Base-by-base conservation (phyloP, 2,113 vertebrate genomes). In the Oreochromis aureus region DNA sequence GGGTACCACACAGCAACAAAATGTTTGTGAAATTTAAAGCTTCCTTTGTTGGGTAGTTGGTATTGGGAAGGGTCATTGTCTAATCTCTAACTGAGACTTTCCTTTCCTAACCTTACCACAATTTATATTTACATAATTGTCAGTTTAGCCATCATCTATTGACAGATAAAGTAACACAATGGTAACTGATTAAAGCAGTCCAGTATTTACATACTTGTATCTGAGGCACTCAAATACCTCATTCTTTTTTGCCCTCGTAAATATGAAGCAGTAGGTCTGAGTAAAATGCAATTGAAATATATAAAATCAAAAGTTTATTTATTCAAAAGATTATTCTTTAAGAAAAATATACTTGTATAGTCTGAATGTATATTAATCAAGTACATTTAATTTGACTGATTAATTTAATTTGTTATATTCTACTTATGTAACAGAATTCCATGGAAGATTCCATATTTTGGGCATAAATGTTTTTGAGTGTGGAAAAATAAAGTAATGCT, bases 341-440 rank as follows among this genome's bases (percentile, higher is more conserved):
- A 69, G 3, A 41, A 41, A 69, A 69, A 0, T 41, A 0, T 69
- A 0, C 34, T 41, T 41, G 39, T 39, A 39, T 39, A 39, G 10
- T 10, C 36, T 39, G 36, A 39, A 39, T 39, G 36, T 39, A 10
- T 39, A 39, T 39, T 10, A 39, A 39, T 39, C 7, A 39, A 39
- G 36, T 39, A 39, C 7, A 39, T 39, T 39, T 39, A 8, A 39
- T 39, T 39, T 39, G 36, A 39, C 36, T 3, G 3, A 10, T 39
- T 10, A 39, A 39, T 41, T 41, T 11, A 41, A 41, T 4, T 2
- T 41, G 9, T 41, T 41, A 41, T 10, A 41, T 41, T 41, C 9
- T 41, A 41, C 39, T 41, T 41, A 12, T 41, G 39, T 41, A 12
- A 41, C 39, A 41, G 10, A 41, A 5, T 41, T 41, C 4, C 36